Percentiles rank a stretch among this genome's conserved stretches.
Evolutionary conservation across 2,797 vertebrate genomes (phyloP).

Genomic region (Tolypeutes matacus): DNA sequence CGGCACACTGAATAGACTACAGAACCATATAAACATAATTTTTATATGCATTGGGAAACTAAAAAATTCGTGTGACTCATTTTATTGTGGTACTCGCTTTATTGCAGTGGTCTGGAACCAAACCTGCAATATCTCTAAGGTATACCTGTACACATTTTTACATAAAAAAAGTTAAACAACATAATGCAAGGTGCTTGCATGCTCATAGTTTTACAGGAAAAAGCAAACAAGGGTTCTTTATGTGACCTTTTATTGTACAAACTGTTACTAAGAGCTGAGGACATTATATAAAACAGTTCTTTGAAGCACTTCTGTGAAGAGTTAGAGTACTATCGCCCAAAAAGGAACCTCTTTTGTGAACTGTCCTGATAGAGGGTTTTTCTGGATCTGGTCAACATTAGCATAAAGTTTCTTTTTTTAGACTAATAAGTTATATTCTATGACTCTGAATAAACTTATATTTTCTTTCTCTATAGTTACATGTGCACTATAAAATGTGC

Average conservation of each 20-base stretch:
- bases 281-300: background rate
- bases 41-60: too few relatives aligned
- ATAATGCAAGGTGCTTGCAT: background rate
- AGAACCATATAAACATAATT: too few relatives aligned
- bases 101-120: too few relatives aligned
- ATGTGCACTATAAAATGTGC: background rate
- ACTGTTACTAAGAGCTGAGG: background rate
- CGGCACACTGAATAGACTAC: too few relatives aligned
- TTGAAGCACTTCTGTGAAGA: background rate
- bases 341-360: background rate
- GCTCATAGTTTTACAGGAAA: background rate
- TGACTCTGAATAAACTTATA: conserved; percentile 3
- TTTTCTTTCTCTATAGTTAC: conserved; percentile 52
- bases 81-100: too few relatives aligned
- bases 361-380: background rate
- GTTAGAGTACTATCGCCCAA: background rate
- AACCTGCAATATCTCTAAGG: too few relatives aligned
- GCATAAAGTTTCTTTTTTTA: background rate
- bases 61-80: too few relatives aligned
- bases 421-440: background rate
- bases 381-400: background rate
- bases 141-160: background rate
- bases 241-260: background rate
- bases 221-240: background rate
- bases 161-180: background rate